Base-by-base conservation (phyloP, 2,888 invertebrate species). In the Drosophila atroscutellata region DNA sequence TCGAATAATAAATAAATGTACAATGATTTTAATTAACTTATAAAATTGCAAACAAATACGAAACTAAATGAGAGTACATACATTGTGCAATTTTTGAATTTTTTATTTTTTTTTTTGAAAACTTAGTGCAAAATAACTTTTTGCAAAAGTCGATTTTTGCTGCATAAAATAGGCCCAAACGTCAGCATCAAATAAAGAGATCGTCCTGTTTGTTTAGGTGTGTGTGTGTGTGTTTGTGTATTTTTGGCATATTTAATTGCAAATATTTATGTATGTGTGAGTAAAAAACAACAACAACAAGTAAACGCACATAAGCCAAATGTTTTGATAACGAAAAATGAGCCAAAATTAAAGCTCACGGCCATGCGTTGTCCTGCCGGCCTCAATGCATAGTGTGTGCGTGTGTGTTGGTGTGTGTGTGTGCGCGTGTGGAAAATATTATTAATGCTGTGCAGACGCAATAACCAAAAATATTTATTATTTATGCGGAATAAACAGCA, bases 401-500 rank as follows among this genome's bases (percentile, higher is more conserved):
- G 52, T 51, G 39, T 51, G 24, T 26, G 3, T 26, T 51, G 39
- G 49, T 37, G 37, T 42, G 13, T 32, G 54, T 45, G 51, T 57
- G 42, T 9, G 45, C 57, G 36, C 64, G 63, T 73, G 74, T 61
- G 83, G 65, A 66, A 88, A 90, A 86, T 83, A 88, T 77, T 87
- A 87, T 90, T 86, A 87, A 87, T 90, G 83, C 76, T 72, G 80
- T 90, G 80, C 86, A 90, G 90, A 87, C 86, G 90, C 83, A 90
- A 89, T 86, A 90, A 81, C 86, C 86, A 81, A 86, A 86, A 86
- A 86, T 90, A 89, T 86, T 83, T 86, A 86, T 90, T 86, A 86
- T 86, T 86, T 86, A 86, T 86, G 86, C 89, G 86, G 83, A 88
- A 86, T 86, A 86, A 90, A 86, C 90, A 86, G 81, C 81, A 87